phyloP scores from a whole-genome alignment of 2,113 vertebrate genomes.

The Corythornis vintsioides region DNA sequence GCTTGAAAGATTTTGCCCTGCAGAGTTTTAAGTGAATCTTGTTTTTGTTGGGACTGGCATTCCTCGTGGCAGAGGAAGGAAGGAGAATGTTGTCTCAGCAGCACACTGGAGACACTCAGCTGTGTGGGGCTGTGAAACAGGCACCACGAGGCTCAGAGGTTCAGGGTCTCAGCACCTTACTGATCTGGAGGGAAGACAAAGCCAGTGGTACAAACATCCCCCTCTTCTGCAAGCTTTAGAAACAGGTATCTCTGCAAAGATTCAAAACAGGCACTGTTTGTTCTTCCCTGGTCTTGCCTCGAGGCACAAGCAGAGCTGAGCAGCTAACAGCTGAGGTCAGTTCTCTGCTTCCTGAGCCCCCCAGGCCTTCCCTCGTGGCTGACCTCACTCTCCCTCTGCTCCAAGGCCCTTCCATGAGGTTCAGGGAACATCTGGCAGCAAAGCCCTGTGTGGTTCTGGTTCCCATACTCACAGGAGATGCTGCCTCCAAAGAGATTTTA shows the following conservation, averaged over 20 bases:
- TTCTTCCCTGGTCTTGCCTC: neutral
- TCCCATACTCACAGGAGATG: constrained; percentile 24
- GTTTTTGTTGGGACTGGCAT: neutral
- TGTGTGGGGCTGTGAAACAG: neutral
- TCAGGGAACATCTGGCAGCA: constrained; percentile 34
- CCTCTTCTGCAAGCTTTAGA: neutral
- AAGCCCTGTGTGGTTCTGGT: neutral
- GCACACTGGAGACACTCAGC: neutral
- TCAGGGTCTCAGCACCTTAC: neutral
- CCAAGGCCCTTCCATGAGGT: neutral
- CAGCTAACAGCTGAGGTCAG: constrained; percentile 19
- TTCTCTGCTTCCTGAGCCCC: constrained; percentile 32
- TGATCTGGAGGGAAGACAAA: neutral
- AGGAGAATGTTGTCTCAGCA: neutral
- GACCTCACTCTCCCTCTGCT: constrained; percentile 27
- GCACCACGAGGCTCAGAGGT: neutral
- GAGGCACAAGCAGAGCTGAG: neutral
- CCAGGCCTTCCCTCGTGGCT: constrained; percentile 2
- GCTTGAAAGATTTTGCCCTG: neutral
- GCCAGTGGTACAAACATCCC: neutral
- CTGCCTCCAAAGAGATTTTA: neutral
- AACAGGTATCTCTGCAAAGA: neutral
- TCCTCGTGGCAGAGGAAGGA: neutral
- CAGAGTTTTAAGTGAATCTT: neutral
- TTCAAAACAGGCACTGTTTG: neutral